phyloP scores from a whole-genome alignment of 1,140 invertebrate species.

The Glossosoma conforme region DNA sequence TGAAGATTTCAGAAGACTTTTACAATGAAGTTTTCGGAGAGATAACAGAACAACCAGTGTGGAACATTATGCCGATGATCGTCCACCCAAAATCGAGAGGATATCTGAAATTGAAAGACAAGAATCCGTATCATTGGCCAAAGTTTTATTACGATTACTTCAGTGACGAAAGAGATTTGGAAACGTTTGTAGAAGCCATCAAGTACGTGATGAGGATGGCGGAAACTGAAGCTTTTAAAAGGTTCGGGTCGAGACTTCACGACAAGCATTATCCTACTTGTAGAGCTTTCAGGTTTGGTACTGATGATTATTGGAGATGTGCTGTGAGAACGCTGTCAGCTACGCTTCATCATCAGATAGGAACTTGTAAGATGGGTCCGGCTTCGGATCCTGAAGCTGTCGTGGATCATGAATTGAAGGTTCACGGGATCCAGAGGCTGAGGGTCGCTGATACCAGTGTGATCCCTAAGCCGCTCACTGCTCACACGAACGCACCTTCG shows the following conservation, averaged over 20 bases:
- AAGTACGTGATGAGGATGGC: constrained; percentile 36
- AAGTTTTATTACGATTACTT: constrained; percentile 31
- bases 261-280: constrained; percentile 47
- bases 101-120: constrained; percentile 57
- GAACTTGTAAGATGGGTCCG: constrained; percentile 62
- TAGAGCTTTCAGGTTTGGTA: constrained; percentile 37
- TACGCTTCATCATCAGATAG: constrained; percentile 51
- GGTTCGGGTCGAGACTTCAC: constrained; percentile 41
- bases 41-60: constrained; percentile 45
- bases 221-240: constrained; percentile 34
- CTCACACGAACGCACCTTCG: constrained; percentile 40
- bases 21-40: constrained; percentile 54
- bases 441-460: constrained; percentile 45
- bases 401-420: constrained; percentile 53
- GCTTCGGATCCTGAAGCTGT: constrained; percentile 50
- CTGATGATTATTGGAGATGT: constrained; percentile 53
- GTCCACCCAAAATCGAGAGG: constrained; percentile 72
- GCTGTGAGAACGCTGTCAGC: constrained; percentile 39
- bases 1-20: constrained; percentile 53
- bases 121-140: constrained; percentile 63
- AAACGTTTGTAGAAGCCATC: constrained; percentile 40
- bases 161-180: constrained; percentile 35
- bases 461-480: constrained; percentile 37
- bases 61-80: constrained; percentile 40
- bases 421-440: constrained; percentile 41